phyloP scores from a whole-genome alignment of 1,140 invertebrate species.

The Pteromalus puparum region DNA sequence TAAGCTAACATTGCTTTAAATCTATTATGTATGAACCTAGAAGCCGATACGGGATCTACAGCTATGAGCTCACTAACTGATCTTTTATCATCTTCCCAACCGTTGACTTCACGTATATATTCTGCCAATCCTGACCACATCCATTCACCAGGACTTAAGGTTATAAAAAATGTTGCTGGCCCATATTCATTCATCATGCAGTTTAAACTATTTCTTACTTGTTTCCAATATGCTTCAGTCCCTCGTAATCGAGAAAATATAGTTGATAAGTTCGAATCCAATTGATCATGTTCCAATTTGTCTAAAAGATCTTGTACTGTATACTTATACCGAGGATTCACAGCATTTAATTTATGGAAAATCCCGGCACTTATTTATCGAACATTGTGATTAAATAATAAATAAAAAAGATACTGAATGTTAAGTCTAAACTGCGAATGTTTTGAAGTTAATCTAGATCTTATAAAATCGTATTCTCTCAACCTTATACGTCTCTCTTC shows the following conservation, averaged over 20 bases:
- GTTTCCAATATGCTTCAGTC: conserved; percentile 60
- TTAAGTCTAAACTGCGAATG: conserved; percentile 60
- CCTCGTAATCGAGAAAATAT: conserved; percentile 53
- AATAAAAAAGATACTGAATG: conserved; percentile 63
- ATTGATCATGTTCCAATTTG: neutral
- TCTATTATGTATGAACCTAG: conserved; percentile 63
- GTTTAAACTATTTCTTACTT: conserved; percentile 57
- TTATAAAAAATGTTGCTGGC: conserved; percentile 52
- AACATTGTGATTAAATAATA: conserved; percentile 54
- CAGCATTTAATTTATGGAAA: conserved; percentile 63
- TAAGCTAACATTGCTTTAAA: conserved; percentile 66
- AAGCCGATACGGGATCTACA: conserved; percentile 61
- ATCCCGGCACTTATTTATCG: conserved; percentile 60
- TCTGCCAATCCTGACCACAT: conserved; percentile 63
- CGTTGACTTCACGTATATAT: conserved; percentile 62
- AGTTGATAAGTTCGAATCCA: neutral
- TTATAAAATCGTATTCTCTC: conserved; percentile 57
- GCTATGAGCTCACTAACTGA: neutral
- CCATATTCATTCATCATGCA: conserved; percentile 67
- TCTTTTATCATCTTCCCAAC: conserved; percentile 47
- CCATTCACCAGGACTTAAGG: conserved; percentile 62
- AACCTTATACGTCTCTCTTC: too few species aligned
- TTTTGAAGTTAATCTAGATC: conserved; percentile 58
- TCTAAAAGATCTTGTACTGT: conserved; percentile 56
- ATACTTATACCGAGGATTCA: conserved; percentile 54